Conservation (phyloP, 2,797 vertebrate species). For the Acipenser ruthenus region DNA sequence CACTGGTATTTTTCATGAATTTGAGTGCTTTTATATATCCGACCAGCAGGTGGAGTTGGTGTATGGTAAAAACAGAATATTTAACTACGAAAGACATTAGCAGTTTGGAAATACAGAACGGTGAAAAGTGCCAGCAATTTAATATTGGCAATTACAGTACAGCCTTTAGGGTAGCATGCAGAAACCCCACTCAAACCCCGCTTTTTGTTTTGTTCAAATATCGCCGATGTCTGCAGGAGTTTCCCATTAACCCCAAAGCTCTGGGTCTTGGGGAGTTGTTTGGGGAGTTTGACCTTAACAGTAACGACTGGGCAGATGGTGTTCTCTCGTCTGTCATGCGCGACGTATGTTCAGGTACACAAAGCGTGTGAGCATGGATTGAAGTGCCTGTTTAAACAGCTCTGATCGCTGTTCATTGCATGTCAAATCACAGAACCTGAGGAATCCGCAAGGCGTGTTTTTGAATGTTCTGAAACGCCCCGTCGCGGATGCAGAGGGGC, state of each 20-base stretch:
- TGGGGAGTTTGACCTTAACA: slow-evolving; percentile 14
- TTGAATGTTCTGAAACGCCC: no score
- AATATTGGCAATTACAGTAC: neutral
- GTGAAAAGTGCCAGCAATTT: slow-evolving; percentile 13
- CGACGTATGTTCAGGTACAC: slow-evolving; percentile 17
- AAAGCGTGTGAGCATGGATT: no score
- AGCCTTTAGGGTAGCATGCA: neutral
- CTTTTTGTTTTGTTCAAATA: neutral
- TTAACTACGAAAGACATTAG: neutral
- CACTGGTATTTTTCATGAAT: no score
- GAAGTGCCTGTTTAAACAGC: no score
- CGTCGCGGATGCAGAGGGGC: no score
- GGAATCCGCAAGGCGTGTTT: no score
- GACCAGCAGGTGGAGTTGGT: no score
- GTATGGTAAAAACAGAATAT: no score
- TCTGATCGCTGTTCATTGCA: no score
- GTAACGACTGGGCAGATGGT: slow-evolving; percentile 10
- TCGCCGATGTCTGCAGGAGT: slow-evolving; percentile 10
- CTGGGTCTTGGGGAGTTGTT: slow-evolving; percentile 19
- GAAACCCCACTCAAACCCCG: slow-evolving; percentile 6
- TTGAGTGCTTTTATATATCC: no score
- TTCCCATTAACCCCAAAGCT: slow-evolving; percentile 20
- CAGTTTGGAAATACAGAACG: slow-evolving; percentile 7
- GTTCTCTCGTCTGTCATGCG: slow-evolving; percentile 12
- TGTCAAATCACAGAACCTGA: no score